phyloP scores from a whole-genome alignment of 2,888 invertebrate genomes.

The Augochlorella aurata region DNA sequence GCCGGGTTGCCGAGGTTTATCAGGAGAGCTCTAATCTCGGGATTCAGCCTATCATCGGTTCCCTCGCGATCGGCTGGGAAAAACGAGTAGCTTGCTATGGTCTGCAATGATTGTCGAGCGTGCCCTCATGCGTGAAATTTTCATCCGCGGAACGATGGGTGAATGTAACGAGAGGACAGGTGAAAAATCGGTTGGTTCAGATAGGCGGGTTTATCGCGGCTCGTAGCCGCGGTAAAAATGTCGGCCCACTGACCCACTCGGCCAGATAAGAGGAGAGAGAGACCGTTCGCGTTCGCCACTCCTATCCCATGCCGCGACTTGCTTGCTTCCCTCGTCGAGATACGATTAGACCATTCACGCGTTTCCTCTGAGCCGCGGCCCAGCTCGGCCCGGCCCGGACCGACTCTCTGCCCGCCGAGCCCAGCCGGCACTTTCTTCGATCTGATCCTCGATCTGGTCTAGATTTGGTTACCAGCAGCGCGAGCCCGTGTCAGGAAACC shows the following conservation, averaged over 20 bases:
- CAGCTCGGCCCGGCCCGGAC: too few species aligned
- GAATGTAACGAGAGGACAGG: conserved; percentile 58
- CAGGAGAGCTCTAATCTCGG: conserved; percentile 13
- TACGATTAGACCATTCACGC: conserved; percentile 48
- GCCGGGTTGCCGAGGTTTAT: conserved; percentile 28
- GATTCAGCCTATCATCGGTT: conserved; percentile 45
- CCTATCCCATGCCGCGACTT: conserved; percentile 14
- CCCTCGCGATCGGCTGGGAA: background rate
- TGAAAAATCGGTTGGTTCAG: conserved; percentile 55
- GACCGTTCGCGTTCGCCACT: conserved; percentile 22
- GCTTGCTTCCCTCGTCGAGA: conserved; percentile 4
- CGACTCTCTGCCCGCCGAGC: too few species aligned
- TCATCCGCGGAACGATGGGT: conserved; percentile 46
- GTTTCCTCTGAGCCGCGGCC: too few species aligned
- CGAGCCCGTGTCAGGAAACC: conserved; percentile 36
- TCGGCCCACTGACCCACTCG: conserved; percentile 61
- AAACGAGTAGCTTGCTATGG: background rate
- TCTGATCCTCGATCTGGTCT: conserved; percentile 30
- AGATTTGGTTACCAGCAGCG: conserved; percentile 33
- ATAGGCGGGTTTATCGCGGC: conserved; percentile 32
- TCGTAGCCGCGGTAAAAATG: conserved; percentile 49
- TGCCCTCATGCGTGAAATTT: conserved; percentile 69
- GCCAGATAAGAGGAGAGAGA: conserved; percentile 45
- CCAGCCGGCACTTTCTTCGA: conserved; percentile 25
- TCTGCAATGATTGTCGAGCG: background rate